These are phyloP conservation scores for Rapana venosa DNA, from an alignment of 2,888 invertebrate genomes.

Conservation along the genomic window DNA sequence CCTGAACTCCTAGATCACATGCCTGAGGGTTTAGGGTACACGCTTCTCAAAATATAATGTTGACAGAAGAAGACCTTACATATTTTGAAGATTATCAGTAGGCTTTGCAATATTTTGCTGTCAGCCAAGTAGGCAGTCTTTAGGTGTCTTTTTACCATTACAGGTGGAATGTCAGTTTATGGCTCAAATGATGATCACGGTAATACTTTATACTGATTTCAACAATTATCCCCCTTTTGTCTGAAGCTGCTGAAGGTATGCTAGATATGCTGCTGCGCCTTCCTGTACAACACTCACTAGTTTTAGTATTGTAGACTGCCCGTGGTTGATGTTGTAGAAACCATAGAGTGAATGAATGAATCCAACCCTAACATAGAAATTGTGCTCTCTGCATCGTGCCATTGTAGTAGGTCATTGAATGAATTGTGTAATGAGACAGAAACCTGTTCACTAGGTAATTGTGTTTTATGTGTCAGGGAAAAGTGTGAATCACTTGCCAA, in stretches of 20 bases:
- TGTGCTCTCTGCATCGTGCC: neutral
- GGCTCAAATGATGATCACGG: constrained; percentile 47
- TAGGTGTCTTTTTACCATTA: constrained; percentile 40
- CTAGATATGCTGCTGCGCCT: constrained; percentile 36
- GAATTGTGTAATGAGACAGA: too few species aligned
- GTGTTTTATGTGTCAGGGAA: too few species aligned
- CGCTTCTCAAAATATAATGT: too few species aligned
- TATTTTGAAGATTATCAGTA: neutral
- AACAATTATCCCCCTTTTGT: constrained; percentile 45
- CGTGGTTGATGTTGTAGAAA: constrained; percentile 20
- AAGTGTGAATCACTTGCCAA: too few species aligned
- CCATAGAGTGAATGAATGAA: neutral
- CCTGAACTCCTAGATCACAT: too few species aligned
- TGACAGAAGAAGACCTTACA: too few species aligned
- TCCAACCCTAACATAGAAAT: neutral
- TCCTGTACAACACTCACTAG: constrained; percentile 31
- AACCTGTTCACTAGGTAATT: too few species aligned
- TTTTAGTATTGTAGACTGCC: constrained; percentile 23
- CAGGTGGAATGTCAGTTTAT: constrained; percentile 43
- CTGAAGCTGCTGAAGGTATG: constrained; percentile 46
- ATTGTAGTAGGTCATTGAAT: neutral
- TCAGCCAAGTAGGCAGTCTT: constrained; percentile 5
- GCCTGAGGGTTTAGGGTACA: too few species aligned
- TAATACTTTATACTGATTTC: constrained; percentile 46
- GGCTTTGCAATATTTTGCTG: neutral